Percentiles rank a stretch among this genome's conserved stretches.
phyloP scores from a whole-genome alignment of 2,113 vertebrate species.

The Xiphophorus hellerii region DNA sequence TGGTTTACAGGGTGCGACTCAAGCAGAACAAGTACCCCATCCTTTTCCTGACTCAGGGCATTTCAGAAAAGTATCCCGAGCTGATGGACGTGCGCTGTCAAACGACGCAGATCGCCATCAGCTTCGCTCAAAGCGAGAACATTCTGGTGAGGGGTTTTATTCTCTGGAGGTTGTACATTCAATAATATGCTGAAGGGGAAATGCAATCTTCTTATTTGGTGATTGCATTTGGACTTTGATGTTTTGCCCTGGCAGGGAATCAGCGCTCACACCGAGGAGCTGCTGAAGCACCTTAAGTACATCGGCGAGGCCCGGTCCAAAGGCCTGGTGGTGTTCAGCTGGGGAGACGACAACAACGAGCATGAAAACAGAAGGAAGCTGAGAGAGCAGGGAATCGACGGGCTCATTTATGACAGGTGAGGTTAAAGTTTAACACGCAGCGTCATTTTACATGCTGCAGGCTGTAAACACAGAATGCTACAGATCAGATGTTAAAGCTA shows the following conservation, averaged over 20 bases:
- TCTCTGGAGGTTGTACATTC: not conserved
- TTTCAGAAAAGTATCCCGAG: slow-evolving; percentile 89
- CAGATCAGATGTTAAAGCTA: not conserved
- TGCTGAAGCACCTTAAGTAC: slow-evolving; percentile 85
- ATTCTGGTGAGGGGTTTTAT: slow-evolving; percentile 82
- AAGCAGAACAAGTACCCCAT: slow-evolving; percentile 99
- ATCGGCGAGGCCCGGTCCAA: slow-evolving; percentile 88
- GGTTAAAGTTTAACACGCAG: not conserved
- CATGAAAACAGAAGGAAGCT: slow-evolving; percentile 89
- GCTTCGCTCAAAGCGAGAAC: slow-evolving; percentile 96
- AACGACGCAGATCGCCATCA: slow-evolving; percentile 92
- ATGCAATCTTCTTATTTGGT: not conserved
- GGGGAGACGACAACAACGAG: slow-evolving; percentile 96
- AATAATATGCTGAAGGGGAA: not conserved
- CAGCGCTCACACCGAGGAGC: slow-evolving; percentile 92
- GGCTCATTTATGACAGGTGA: slow-evolving; percentile 96
- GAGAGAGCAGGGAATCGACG: slow-evolving; percentile 89
- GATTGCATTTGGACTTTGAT: not conserved
- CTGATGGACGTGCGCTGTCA: slow-evolving; percentile 94
- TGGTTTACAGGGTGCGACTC: slow-evolving; percentile 86
- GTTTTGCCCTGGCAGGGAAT: slow-evolving; percentile 84
- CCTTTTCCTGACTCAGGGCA: slow-evolving; percentile 95
- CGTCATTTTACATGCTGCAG: not conserved
- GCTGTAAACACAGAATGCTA: not conserved
- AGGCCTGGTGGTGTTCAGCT: slow-evolving; percentile 94